Base-by-base conservation (phyloP, 2,888 invertebrate species). In the Eugnorisma glareosa region DNA sequence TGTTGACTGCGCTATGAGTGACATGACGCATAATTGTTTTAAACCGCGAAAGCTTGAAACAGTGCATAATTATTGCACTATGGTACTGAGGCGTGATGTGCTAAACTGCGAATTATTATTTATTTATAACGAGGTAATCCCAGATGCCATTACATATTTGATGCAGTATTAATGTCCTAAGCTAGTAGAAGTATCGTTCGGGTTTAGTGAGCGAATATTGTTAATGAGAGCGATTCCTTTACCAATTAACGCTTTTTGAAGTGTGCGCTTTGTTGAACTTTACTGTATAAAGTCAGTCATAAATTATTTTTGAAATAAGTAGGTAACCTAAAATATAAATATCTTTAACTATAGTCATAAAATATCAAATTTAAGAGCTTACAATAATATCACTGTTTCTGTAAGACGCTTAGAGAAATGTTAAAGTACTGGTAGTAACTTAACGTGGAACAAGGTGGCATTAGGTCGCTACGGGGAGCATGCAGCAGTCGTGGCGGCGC, bases 351-450 rank as follows among this genome's bases (percentile, higher is more conserved):
- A 63, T 69, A 67, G 68, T 78, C 71, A 72, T 81, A 68, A 48
- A 70, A 81, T 87, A 82, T 87, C 82, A 84, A 86, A 82, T 84
- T 21, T 86, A 86, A 86, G 87, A 87, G 87, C 88, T 87, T 87
- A 87, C 79, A 79, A 78, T 81, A 82, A 87, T 87, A 87, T 87
- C 86, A 87, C 72, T 87, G 78, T 86, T 80, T 71, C 69, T 66
- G 76, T 85, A 83, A 86, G 83, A 75, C 77, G 79, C 84, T 82
- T 79, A 73, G 35, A 48, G 73, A 69, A 63, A 67, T 76, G 35
- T 61, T 18, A 67, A 67, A 59, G 64, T 68, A 51, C 51, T 54
- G 78, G 73, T 79, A 67, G 51, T 43, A 45, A 40, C 35, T 35
- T 45, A 71, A 61, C 59, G 51, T 31, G 43, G 15, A 66, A 24